Evolutionary conservation across 23 tunicate species (phyloP).

Genomic region (Styela clava): DNA sequence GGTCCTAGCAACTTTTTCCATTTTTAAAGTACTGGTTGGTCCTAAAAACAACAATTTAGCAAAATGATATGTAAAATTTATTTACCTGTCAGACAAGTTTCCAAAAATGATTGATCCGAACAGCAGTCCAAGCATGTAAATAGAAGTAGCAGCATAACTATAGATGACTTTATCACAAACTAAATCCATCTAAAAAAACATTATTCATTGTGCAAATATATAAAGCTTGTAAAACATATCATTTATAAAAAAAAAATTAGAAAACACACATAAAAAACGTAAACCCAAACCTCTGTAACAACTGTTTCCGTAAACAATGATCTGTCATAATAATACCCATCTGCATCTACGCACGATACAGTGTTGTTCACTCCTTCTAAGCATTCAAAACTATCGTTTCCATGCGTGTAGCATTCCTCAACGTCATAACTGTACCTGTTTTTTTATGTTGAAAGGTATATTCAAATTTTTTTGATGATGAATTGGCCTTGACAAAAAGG

Average conservation of each 20-base stretch:
- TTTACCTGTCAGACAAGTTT: conserved; percentile 57
- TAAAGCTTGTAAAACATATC: no score
- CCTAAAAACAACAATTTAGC: no score
- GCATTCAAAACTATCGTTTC: conserved; percentile 20
- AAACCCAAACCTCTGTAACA: conserved; percentile 52
- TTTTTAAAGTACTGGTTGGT: no score
- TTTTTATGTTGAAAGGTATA: no score
- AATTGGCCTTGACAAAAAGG: no score
- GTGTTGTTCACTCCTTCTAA: neutral
- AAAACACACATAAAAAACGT: no score
- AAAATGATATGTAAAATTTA: no score
- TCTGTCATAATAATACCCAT: conserved; percentile 51
- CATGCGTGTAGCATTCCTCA: conserved; percentile 22
- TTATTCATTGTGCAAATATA: no score
- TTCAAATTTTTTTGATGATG: no score
- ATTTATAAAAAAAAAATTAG: no score
- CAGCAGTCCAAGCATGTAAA: conserved; percentile 66
- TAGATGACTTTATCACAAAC: conserved; percentile 44
- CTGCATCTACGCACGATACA: conserved; percentile 11
- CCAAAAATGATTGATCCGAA: conserved; percentile 70
- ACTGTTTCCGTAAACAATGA: conserved; percentile 45
- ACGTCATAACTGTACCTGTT: conserved; percentile 43
- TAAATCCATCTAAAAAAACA: conserved; percentile 50
- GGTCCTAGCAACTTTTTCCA: no score
- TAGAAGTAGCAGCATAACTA: conserved; percentile 54